phyloP scores from a whole-genome alignment of 2,113 vertebrate species.

The Hassar affinis region DNA sequence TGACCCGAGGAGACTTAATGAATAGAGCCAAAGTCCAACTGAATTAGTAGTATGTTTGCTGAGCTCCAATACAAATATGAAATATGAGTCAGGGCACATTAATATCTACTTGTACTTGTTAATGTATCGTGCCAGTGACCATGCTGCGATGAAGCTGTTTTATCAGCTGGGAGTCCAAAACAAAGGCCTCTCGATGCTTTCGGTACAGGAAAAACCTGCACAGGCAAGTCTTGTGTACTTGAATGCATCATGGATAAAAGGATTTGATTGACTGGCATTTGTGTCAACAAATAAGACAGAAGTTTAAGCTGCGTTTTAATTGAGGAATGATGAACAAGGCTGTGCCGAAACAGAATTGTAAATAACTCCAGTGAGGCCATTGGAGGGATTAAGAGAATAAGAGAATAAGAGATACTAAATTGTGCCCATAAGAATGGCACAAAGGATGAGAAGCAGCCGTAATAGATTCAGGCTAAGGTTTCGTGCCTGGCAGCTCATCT shows the following conservation, averaged over 20 bases:
- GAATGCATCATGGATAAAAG: constrained; percentile 55
- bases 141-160: constrained; percentile 48
- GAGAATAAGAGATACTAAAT: constrained; percentile 26
- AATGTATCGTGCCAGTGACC: constrained; percentile 16
- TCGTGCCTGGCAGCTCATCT: constrained; percentile 62
- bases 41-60: constrained; percentile 37
- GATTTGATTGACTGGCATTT: constrained; percentile 64
- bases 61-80: constrained; percentile 10
- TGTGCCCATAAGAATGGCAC: constrained; percentile 30
- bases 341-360: constrained; percentile 51
- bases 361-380: constrained; percentile 34
- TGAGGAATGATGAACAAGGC: constrained; percentile 60
- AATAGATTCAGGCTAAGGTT: constrained; percentile 60
- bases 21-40: constrained; percentile 11
- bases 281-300: constrained; percentile 65
- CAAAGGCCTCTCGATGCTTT: constrained; percentile 52
- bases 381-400: constrained; percentile 34
- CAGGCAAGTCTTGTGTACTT: constrained; percentile 52
- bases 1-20: neutral
- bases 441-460: constrained; percentile 37
- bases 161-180: constrained; percentile 60
- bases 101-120: constrained; percentile 16
- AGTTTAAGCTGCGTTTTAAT: constrained; percentile 62
- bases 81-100: constrained; percentile 28
- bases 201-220: constrained; percentile 56